Evolutionary conservation across 2,797 vertebrate species (phyloP).

Genomic region (Salmo trutta): DNA sequence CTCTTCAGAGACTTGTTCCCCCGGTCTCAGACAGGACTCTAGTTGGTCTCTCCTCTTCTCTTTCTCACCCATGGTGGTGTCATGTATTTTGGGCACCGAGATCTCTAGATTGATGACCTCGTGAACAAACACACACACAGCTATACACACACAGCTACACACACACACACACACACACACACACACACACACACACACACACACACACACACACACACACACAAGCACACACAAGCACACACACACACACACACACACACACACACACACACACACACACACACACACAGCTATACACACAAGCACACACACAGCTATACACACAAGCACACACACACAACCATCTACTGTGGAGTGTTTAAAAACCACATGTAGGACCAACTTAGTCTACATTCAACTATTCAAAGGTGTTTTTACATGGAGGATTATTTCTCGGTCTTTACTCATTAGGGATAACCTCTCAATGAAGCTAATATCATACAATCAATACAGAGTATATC

Average conservation of each 20-base stretch:
- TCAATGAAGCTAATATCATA: no score
- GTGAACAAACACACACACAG: constrained; percentile 29
- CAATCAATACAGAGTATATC: no score
- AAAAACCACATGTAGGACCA: not conserved
- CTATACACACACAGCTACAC: constrained; percentile 7
- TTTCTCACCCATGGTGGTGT: constrained; percentile 33
- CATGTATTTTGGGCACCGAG: constrained; percentile 39
- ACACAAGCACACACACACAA: constrained; percentile 14
- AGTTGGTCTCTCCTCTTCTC: constrained; percentile 16
- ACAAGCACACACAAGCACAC: constrained; percentile 15
- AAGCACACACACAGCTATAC: constrained; percentile 20
- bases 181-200: constrained; percentile 19
- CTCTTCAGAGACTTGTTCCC: no score
- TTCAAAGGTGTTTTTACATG: no score
- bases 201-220: constrained; percentile 13
- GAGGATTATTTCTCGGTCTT: no score
- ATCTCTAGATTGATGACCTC: constrained; percentile 44
- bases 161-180: constrained; percentile 25
- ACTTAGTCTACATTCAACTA: constrained; percentile 46
- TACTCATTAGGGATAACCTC: no score
- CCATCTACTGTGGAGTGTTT: no score
- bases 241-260: constrained; percentile 27
- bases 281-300: constrained; percentile 25
- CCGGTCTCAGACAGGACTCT: no score
- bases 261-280: constrained; percentile 36